Base-by-base conservation (phyloP, 1,140 invertebrate genomes). In the Agrypnia vestita region DNA sequence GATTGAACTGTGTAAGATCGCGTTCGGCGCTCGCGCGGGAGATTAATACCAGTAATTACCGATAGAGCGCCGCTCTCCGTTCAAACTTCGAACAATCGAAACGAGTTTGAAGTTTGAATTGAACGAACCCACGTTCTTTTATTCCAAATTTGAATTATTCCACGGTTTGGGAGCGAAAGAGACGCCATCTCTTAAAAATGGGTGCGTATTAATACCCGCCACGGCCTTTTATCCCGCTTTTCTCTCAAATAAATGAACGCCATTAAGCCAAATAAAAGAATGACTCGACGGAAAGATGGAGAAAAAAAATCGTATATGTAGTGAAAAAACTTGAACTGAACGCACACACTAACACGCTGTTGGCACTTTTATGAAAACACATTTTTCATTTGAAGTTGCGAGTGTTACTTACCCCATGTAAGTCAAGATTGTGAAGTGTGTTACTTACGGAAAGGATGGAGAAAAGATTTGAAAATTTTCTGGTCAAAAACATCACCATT, bases 51-150 rank as follows among this genome's bases (percentile, higher is more conserved):
- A 44, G 61, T 64, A 64, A 64, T 64, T 64, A 64, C 61, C 61
- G 15, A 21, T 35, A 64, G 61, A 13, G 19, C 21, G 21, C 11
- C 49, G n/a, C 10, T 43, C 61, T 64, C 61, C 19, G 21, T 43
- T 64, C 25, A 64, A 64, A 64, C 35, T 43, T 64, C 61, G 61
- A 64, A 64, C 61, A 64, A 64, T 64, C 61, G 61, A 35, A 64
- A 64, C 61, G 35, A 64, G 61, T 64, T 64, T 64, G 21, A 64
- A 64, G n/a, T 64, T 64, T 64, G 61, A 64, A 64, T 64, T 64
- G 61, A 64, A 35, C 25, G 61, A 64, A 15, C 61, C 61, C 61
- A 64, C 61, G 61, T 64, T 64, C 61, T 25, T 64, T 64, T 64
- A 64, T 64, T 64, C 61, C 21, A 64, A 64, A 64, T 64, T 64